Base-by-base conservation (phyloP, 2,113 vertebrate genomes). In the Rhabdomys dilectus region DNA sequence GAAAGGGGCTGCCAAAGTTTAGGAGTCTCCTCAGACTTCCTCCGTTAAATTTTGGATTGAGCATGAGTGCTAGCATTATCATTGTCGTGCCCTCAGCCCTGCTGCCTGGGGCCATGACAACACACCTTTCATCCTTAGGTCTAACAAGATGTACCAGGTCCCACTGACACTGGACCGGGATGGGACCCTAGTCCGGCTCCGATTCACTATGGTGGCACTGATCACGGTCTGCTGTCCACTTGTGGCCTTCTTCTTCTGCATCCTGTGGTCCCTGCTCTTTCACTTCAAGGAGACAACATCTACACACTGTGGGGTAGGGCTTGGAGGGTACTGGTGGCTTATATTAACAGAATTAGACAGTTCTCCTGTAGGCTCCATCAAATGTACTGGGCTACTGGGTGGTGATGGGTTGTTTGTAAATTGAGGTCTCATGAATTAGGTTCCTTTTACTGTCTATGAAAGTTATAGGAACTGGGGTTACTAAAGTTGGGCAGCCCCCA, bases 281-380 rank as follows among this genome's bases (percentile, higher is more conserved):
- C 98, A 99, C 97, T 99, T 99, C 93, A 98, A 98, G 15, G 99
- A 99, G 62, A 98, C 99, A 0, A 99, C 99, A 0, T 99, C 98
- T 3, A 99, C 99, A 0, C 99, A 99, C 97, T 99, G 99, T 7
- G 97, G 98, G 87, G 99, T 99, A 96, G 98, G 99, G 91, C 5
- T 60, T 93, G 78, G 22, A 15, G 66, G 48, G 72, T 10, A 42
- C 29, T 80, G 75, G 64, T 82, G 91, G 39, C 15, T 93, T 45
- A 39, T 45, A 64, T 42, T 91, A 93, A 91, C 3, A 84, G 94
- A 34, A 93, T 96, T 91, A 95, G 36, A 22, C 51, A 94, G 16
- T 36, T 89, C 21, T 96, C 48, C 22, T 78, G 8, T 70, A 39
- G 89, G 77, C 8, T 42, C 51, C 26, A 24, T n/a, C 68, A 10